A percentile compares a stretch with the other conserved stretches of the same genome.
phyloP scores from a whole-genome alignment of 2,113 vertebrate species.

The Myiopsitta monachus region DNA sequence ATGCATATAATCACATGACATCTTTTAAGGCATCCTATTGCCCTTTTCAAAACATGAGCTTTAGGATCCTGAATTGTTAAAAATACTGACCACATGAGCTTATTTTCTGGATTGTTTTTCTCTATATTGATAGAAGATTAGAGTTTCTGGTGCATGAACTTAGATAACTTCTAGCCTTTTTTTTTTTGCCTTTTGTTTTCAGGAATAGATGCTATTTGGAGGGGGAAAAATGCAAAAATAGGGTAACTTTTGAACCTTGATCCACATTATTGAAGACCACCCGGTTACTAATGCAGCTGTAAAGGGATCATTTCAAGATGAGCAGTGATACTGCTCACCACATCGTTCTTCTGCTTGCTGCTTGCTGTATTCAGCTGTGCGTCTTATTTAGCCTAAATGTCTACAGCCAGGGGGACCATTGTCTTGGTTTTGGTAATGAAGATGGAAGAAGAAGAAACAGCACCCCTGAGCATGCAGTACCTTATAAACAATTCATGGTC shows the following conservation, averaged over 20 bases:
- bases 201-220: background rate
- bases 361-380: background rate
- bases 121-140: background rate
- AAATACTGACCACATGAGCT: background rate
- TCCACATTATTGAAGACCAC: background rate
- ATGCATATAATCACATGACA: background rate
- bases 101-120: background rate
- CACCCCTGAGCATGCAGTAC: background rate
- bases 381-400: background rate
- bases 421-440: background rate
- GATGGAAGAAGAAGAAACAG: background rate
- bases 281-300: background rate
- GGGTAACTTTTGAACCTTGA: background rate
- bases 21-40: background rate
- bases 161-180: background rate
- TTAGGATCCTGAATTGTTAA: background rate
- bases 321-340: background rate
- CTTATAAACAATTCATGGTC: background rate
- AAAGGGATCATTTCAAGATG: background rate
- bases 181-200: fast-evolving
- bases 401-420: background rate
- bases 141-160: background rate
- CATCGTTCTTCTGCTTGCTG: background rate
- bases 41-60: background rate
- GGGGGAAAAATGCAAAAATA: background rate